Evolutionary conservation across 2,113 vertebrate species (phyloP).

Genomic region (Nerophis ophidion): DNA sequence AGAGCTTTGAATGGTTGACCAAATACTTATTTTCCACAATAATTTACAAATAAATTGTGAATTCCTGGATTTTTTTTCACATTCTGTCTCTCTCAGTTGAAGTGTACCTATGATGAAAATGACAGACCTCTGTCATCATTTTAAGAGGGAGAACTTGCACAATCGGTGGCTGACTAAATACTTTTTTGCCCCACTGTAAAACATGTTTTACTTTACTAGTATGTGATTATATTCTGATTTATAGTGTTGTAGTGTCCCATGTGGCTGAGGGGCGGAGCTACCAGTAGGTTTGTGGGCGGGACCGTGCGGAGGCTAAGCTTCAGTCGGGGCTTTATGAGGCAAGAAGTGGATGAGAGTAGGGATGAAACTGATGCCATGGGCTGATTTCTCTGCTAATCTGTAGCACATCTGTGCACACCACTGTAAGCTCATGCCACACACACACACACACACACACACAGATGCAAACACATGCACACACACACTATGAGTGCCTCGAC

Average conservation of each 20-base stretch:
- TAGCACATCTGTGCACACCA: constrained; percentile 27
- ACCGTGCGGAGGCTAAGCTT: constrained; percentile 19
- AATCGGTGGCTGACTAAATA: too few species aligned
- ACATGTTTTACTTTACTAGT: too few species aligned
- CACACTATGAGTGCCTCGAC: constrained; percentile 2
- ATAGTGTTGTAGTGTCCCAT: constrained; percentile 25
- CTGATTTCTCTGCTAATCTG: constrained; percentile 39
- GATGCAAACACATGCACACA: background rate
- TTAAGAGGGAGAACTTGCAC: too few species aligned
- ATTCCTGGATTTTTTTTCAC: too few species aligned
- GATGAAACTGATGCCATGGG: constrained; percentile 25
- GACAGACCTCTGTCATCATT: too few species aligned
- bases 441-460: background rate
- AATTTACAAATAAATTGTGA: too few species aligned
- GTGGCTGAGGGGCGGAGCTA: constrained; percentile 15
- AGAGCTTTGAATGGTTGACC: too few species aligned
- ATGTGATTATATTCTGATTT: too few species aligned
- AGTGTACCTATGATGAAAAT: too few species aligned
- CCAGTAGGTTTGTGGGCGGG: constrained; percentile 27
- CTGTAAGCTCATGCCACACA: constrained; percentile 19
- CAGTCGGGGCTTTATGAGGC: constrained; percentile 6
- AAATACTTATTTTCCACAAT: too few species aligned
- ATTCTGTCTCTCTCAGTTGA: too few species aligned
- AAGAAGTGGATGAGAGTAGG: constrained; percentile 8
- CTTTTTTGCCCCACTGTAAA: too few species aligned